phyloP scores from a whole-genome alignment of 2,797 vertebrate genomes.

The Natrix natrix region DNA sequence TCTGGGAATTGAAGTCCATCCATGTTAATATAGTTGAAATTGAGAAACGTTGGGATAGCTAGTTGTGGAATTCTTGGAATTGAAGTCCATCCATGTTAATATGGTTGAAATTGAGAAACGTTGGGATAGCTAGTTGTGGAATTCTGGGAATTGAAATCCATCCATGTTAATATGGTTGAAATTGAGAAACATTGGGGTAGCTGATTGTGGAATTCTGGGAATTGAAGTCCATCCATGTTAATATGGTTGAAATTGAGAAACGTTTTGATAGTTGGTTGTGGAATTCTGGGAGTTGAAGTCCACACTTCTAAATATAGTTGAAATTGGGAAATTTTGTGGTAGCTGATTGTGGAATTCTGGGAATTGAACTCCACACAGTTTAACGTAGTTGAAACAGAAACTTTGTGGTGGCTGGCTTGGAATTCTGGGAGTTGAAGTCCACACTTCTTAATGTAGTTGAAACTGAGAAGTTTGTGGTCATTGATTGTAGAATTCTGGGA shows the following conservation, averaged over 20 bases:
- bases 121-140: neutral
- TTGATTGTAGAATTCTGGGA: neutral
- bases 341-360: too few relatives aligned
- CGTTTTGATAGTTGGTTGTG: neutral
- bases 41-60: too few relatives aligned
- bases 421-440: neutral
- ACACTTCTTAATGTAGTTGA: neutral
- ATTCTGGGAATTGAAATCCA: neutral
- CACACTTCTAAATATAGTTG: too few relatives aligned
- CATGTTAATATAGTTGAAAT: too few relatives aligned
- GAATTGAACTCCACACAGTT: neutral
- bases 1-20: neutral
- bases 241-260: neutral
- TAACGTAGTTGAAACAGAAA: neutral
- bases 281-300: neutral
- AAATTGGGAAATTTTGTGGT: too few relatives aligned
- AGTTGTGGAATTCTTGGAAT: too few relatives aligned
- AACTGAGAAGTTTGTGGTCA: neutral
- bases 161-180: neutral
- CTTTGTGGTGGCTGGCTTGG: neutral
- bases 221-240: neutral
- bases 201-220: too few relatives aligned
- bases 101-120: fast-evolving
- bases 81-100: neutral
- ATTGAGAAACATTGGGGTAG: too few relatives aligned